Evolutionary conservation across 2,113 vertebrate species (phyloP), one percentile per base, ranked within the genome.

Genomic region (Tursiops truncatus): DNA sequence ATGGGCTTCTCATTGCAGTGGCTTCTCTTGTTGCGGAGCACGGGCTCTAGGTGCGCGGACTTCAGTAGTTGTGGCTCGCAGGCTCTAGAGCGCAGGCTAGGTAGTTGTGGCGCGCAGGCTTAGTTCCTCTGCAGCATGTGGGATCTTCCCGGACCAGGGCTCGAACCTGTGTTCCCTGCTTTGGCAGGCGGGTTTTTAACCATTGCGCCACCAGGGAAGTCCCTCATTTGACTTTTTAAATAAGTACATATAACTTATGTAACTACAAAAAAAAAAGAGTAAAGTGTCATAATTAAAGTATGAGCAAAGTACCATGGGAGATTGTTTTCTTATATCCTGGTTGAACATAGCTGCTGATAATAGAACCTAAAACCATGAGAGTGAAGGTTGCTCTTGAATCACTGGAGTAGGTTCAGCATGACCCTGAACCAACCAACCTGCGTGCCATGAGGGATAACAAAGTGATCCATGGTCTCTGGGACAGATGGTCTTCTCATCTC

Each of bases 401-500:
- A 87, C 31, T 94, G 89, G 97, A 98, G 68, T 50, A 68, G 91
- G 44, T 31, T 70, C 11, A 36, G 70, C 18, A 33, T 91, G 79
- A 97, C 26, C 26, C 95, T 91, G 94, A 84, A 84, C 84, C 88
- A 97, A 96, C 81, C 58, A 79, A 93, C 74, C 74, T 71, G 65
- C 77, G 56, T 74, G 41, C 41, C 10, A 70, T 92, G 85, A 3
- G 95, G 58, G 47, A 33, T 97, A 97, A 97, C 97, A 92, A 97
- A 89, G n/a, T 96, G 92, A 90, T 98, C 50, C 41, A 56, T 89
- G 91, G 96, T 97, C 95, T 88, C 77, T 95, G 90, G 38, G 89
- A 96, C 96, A 97, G 70, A 96, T 97, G 86, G 63, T 94, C 12
- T 92, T 98, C 84, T 96, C 97, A 92, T 95, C 91, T 93, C 67